phyloP scores from a whole-genome alignment of 37 sponge, comb jelly and placozoan species.

The Hexactinellida sp. region DNA sequence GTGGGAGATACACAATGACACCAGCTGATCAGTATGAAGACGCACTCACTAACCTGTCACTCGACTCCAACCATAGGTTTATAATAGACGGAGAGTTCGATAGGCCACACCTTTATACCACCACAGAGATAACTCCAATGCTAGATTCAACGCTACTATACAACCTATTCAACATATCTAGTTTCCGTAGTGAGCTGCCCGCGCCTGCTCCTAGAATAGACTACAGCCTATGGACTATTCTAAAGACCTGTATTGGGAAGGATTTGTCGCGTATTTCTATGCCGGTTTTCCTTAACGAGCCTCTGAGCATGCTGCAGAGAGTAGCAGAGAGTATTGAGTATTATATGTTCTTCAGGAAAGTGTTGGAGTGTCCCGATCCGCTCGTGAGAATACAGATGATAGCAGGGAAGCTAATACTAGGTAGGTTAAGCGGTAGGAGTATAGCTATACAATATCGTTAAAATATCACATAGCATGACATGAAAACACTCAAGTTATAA shows the following conservation, averaged over 20 bases:
- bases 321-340: background rate
- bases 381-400: background rate
- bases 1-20: background rate
- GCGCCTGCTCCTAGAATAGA: background rate
- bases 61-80: background rate
- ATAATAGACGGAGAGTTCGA: background rate
- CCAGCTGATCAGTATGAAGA: background rate
- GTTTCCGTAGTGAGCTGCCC: background rate
- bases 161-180: background rate
- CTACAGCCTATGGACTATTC: background rate
- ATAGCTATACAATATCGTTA: too few species aligned
- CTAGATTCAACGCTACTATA: background rate
- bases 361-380: background rate
- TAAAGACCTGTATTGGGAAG: constrained; percentile 4
- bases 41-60: background rate
- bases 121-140: background rate
- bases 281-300: background rate
- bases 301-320: background rate
- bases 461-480: too few species aligned
- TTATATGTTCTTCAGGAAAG: background rate
- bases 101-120: background rate
- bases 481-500: too few species aligned
- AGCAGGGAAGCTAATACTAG: background rate
- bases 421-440: too few species aligned
- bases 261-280: constrained; percentile 1